Conservation (phyloP, 1,140 invertebrate species). For the Microplitis demolitor region DNA sequence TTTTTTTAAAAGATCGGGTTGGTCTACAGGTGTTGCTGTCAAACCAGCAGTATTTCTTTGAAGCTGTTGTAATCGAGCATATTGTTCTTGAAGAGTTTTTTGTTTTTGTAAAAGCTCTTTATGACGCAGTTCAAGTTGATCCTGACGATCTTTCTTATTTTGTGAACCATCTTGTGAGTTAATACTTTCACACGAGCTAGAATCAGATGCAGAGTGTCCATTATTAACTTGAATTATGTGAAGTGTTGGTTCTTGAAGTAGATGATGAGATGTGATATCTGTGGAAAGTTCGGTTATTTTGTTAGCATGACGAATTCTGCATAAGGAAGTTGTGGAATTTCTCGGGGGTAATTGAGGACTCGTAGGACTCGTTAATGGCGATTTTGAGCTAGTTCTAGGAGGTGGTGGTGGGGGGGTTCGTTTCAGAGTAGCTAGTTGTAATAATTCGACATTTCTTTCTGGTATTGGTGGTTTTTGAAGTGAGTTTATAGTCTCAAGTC, state of each 20-base stretch:
- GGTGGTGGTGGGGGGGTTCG: constrained; percentile 85
- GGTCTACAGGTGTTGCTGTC: constrained; percentile 63
- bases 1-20: constrained; percentile 76
- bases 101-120: constrained; percentile 86
- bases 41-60: constrained; percentile 75
- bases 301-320: constrained; percentile 32
- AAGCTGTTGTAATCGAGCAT: constrained; percentile 82
- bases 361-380: constrained; percentile 80
- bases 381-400: constrained; percentile 80
- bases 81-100: constrained; percentile 85
- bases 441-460: constrained; percentile 74
- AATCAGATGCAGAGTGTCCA: constrained; percentile 65
- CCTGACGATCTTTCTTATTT: constrained; percentile 68
- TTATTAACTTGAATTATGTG: constrained; percentile 31
- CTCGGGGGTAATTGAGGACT: constrained; percentile 67
- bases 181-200: constrained; percentile 76
- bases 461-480: constrained; percentile 75
- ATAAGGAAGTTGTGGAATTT: constrained; percentile 49
- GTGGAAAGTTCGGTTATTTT: constrained; percentile 48
- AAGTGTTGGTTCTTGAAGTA: constrained; percentile 53
- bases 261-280: constrained; percentile 51
- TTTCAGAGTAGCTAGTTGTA: constrained; percentile 68
- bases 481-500: constrained; percentile 39
- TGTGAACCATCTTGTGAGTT: constrained; percentile 73
- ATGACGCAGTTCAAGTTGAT: constrained; percentile 80